These are phyloP conservation scores for Spatula versicolor DNA, from an alignment of 2,797 vertebrate genomes.

Conservation along the genomic window DNA sequence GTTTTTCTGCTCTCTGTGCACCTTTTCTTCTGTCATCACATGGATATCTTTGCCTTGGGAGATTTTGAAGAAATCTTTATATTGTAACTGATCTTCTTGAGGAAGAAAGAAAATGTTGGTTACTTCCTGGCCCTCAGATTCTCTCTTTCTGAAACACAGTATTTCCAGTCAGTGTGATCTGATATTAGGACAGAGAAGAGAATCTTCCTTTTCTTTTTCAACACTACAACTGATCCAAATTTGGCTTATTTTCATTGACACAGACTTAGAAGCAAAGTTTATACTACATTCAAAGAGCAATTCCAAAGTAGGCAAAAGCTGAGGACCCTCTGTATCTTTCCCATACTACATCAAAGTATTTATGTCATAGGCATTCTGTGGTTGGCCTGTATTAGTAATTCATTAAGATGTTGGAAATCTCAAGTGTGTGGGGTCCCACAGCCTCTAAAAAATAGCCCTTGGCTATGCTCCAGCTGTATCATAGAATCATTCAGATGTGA, in stretches of 20 bases:
- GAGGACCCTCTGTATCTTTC: background rate
- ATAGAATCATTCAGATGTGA: background rate
- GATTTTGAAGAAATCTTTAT: background rate
- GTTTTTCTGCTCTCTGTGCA: background rate
- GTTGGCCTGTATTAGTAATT: background rate
- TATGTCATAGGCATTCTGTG: background rate
- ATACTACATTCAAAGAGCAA: background rate
- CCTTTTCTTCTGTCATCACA: background rate
- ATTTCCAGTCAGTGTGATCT: background rate
- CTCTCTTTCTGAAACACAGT: background rate
- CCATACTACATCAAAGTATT: accelerated
- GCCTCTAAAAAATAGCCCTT: background rate
- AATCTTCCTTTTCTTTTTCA: background rate
- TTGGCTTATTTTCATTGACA: background rate
- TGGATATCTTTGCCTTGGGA: background rate
- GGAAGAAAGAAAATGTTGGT: background rate
- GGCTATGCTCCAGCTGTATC: background rate
- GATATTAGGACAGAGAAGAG: background rate
- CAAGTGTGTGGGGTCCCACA: background rate
- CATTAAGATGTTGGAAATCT: background rate
- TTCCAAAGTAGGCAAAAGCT: background rate
- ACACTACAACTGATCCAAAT: background rate
- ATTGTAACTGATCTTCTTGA: background rate
- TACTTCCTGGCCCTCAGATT: background rate
- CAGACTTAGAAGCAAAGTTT: background rate